Percentiles rank a stretch among this genome's conserved stretches.
phyloP scores from a whole-genome alignment of 2,113 vertebrate genomes.

The Limnothrissa miodon region DNA sequence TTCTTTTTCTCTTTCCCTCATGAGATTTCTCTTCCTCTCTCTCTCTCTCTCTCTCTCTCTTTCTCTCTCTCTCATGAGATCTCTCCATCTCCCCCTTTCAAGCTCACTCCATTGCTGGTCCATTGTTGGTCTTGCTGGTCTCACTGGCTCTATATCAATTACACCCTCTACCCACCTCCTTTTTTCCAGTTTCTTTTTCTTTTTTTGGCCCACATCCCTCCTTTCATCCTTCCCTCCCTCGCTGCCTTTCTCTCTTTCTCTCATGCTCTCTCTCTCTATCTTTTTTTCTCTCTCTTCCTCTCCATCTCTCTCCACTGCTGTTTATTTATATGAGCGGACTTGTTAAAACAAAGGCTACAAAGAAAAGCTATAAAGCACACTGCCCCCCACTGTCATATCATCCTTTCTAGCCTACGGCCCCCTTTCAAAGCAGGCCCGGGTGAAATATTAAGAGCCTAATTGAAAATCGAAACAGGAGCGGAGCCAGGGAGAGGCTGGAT shows the following conservation, averaged over 20 bases:
- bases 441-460: background rate
- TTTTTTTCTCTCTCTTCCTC: slow-evolving; percentile 23
- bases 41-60: background rate
- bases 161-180: background rate
- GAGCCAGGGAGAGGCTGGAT: background rate
- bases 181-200: background rate
- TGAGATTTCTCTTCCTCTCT: background rate
- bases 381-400: background rate
- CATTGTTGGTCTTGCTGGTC: background rate
- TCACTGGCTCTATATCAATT: background rate
- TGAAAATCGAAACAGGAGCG: slow-evolving; percentile 14
- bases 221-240: background rate
- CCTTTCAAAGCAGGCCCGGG: background rate
- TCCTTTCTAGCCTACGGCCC: background rate
- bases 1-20: background rate
- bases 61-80: background rate
- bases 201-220: background rate
- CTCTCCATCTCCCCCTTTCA: background rate
- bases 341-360: slow-evolving; percentile 5
- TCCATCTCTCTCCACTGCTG: slow-evolving; percentile 18
- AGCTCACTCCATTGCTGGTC: background rate
- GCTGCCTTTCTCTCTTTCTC: background rate
- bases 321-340: slow-evolving; percentile 10
- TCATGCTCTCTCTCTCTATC: background rate
- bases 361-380: background rate